A percentile compares a stretch with the other conserved stretches of the same genome.
Conservation (phyloP, 2,888 invertebrate genomes). For the Sisyra nigra region DNA sequence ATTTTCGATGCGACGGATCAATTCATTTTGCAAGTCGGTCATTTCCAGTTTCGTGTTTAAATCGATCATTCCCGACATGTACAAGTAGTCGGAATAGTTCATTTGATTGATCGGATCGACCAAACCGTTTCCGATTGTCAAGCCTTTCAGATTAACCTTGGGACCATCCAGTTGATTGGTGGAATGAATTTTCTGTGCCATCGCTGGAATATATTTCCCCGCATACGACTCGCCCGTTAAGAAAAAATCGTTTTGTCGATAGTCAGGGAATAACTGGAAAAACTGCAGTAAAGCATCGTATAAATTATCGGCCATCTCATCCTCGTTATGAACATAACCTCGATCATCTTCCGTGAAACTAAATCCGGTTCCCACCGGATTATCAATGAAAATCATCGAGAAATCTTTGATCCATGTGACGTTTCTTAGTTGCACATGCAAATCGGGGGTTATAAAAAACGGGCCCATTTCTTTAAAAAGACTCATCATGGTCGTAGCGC, state of each 20-base stretch:
- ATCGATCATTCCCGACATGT: constrained; percentile 59
- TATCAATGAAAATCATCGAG: constrained; percentile 77
- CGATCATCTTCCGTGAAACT: constrained; percentile 65
- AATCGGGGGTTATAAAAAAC: constrained; percentile 31
- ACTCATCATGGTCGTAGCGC: constrained; percentile 63
- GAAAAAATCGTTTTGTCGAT: constrained; percentile 61
- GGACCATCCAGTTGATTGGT: constrained; percentile 37
- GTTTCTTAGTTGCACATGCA: constrained; percentile 36
- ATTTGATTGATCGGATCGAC: constrained; percentile 65
- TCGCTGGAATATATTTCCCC: constrained; percentile 65
- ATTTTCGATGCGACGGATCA: constrained; percentile 39
- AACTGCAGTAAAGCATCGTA: constrained; percentile 66
- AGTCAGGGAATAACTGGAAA: constrained; percentile 64
- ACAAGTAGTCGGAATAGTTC: constrained; percentile 62
- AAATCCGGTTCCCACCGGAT: constrained; percentile 84
- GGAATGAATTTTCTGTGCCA: constrained; percentile 54
- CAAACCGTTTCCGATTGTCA: constrained; percentile 66
- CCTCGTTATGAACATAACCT: constrained; percentile 68
- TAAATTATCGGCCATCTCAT: constrained; percentile 63
- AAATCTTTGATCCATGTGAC: constrained; percentile 68
- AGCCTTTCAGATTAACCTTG: constrained; percentile 55
- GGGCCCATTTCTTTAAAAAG: constrained; percentile 79
- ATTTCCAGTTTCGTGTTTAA: constrained; percentile 41
- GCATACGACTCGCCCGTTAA: constrained; percentile 83
- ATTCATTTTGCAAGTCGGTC: constrained; percentile 40